Evolutionary conservation across 2,888 invertebrate genomes (phyloP), one percentile per base, ranked within the genome.

Genomic region (Lordiphosa andalusiaca): DNA sequence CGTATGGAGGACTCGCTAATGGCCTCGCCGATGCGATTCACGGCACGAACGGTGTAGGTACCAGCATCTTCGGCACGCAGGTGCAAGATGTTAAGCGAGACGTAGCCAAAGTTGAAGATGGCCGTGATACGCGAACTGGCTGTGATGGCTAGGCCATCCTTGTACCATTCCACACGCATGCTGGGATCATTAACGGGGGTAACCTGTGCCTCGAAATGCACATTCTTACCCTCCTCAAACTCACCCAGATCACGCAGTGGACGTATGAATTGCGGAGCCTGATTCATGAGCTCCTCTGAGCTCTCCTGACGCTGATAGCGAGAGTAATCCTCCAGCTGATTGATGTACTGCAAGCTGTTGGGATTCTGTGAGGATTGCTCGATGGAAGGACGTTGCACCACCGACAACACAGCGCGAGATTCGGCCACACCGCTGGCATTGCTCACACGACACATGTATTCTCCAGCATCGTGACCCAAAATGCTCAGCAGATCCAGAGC

Each of bases 51-150:
- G 84, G 96, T 96, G 86, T 97, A 97, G 90, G 95, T 94, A 91
- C 98, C 98, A 88, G 96, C 94, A 93, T 99, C 99, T 94, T 99
- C 98, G 92, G 95, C 94, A 92, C 98, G 95, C 93, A 98, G 95
- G 94, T 98, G 98, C 94, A 97, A 93, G 91, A 99, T 98, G 91
- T 98, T 98, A 88, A 98, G 94, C 91, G 97, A 97, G 92, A 98
- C 98, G 93, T 98, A 98, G 90, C 98, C 98, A 93, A 98, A 98
- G 93, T 98, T 98, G 93, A 97, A 97, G 92, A 97, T 96, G 90
- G 97, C 96, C 89, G 96, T 96, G 91, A 97, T 98, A 91, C 98
- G 94, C 89, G 98, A 97, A 91, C 98, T 98, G 88, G 97, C 97
- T 91, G 97, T 97, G 86, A 99, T 95, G 25, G 98, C 94, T 89